phyloP scores from a whole-genome alignment of 2,113 vertebrate species.

The Phalacrocorax pelagicus region DNA sequence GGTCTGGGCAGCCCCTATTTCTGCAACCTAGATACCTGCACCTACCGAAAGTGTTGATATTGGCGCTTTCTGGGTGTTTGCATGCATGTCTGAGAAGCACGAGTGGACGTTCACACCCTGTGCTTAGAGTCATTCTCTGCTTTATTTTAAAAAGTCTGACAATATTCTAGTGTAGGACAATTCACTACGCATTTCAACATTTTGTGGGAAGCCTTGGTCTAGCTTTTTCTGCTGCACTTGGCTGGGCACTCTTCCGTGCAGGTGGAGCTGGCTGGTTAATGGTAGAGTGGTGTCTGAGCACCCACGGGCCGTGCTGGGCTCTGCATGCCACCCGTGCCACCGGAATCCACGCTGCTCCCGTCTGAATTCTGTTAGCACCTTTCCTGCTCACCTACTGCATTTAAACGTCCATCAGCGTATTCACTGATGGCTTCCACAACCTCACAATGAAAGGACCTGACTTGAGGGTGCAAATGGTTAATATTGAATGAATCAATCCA shows the following conservation, averaged over 20 bases:
- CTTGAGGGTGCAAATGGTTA: background rate
- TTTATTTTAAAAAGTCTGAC: background rate
- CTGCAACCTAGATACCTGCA: background rate
- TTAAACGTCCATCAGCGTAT: background rate
- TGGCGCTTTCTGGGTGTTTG: background rate
- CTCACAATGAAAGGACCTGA: background rate
- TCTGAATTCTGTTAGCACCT: background rate
- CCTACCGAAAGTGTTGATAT: background rate
- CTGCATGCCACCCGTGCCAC: background rate
- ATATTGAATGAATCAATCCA: background rate
- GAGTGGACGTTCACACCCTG: background rate
- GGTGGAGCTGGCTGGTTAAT: background rate
- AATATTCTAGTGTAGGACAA: background rate
- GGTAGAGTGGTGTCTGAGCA: background rate
- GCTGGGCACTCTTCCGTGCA: background rate
- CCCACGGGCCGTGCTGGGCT: rapidly evolving
- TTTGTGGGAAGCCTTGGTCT: background rate
- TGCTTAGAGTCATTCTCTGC: background rate
- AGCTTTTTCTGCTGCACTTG: background rate
- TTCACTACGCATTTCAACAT: background rate
- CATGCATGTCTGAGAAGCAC: background rate
- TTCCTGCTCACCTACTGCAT: background rate
- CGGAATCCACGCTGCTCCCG: rapidly evolving
- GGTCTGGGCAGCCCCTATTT: background rate
- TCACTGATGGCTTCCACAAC: background rate